Evolutionary conservation across 1,140 invertebrate species (phyloP), one percentile per base, ranked within the genome.

Genomic region (Caligus rogercresseyi): DNA sequence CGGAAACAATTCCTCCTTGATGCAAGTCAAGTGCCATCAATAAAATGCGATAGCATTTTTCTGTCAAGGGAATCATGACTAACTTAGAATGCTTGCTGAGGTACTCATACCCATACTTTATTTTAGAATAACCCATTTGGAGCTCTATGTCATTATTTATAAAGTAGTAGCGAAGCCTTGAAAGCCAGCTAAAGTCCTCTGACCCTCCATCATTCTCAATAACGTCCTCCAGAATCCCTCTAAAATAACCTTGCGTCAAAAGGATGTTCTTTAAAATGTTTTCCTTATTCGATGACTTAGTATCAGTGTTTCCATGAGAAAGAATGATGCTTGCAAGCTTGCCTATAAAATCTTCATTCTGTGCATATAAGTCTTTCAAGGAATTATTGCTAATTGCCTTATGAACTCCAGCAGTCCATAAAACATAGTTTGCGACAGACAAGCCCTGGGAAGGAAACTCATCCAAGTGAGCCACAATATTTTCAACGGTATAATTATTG

Each of bases 71-170:
- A 1, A 87, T 91, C 67, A 89, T 89, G 0, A 90, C 89, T 19
- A 95, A 77, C 55, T 89, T 79, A 3, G 83, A 82, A 13, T 83
- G 84, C 70, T 93, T 92, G 1, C 90, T 89, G 19, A 95, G 75
- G 72, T 96, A 97, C 71, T 97, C 92, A 70, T 95, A 95, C 16
- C 90, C 89, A 71, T 96, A 96, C 16, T 80, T 78, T 65, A 95
- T 80, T 67, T 82, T 83, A 0, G 88, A 85, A 71, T 94, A 93
- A 67, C 95, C 92, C 89, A 96, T 95, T 62, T 84, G 78, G 0
- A 88, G 88, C 16, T 82, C 76, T 68, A 93, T 75, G 64, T 83
- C 72, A 0, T 79, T 73, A 20, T 84, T 78, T 79, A 83, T 83
- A 89, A 89, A 95, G 71, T 97, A 98, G 71, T 97, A 97, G 59